Conservation (phyloP, 2,797 vertebrate species). For the Etheostoma nigrum region DNA sequence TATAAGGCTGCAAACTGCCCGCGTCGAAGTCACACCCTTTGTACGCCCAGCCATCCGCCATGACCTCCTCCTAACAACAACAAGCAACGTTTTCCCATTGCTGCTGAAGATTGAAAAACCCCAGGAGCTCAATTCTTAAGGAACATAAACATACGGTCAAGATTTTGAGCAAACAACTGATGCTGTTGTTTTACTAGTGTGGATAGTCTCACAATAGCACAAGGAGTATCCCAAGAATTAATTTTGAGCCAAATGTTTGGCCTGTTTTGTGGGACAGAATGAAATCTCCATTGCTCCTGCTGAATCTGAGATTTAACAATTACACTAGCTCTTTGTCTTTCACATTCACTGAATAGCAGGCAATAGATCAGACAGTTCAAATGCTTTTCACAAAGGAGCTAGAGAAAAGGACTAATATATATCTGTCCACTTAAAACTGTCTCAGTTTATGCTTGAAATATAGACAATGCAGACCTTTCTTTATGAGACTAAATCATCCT, state of each 20-base stretch:
- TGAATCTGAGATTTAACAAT: no score
- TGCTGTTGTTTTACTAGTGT: not conserved
- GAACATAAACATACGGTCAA: not conserved
- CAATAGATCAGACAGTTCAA: not conserved
- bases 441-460: not conserved
- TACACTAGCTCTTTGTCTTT: not conserved
- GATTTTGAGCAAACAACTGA: not conserved
- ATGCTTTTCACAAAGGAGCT: not conserved
- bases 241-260: no score
- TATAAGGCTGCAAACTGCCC: not conserved
- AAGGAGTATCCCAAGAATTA: not conserved
- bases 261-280: not conserved
- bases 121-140: not conserved
- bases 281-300: not conserved
- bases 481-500: not conserved
- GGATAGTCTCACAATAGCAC: not conserved
- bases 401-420: not conserved
- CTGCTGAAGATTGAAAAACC: not conserved
- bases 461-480: no score
- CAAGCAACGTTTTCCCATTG: not conserved
- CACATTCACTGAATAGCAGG: not conserved
- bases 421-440: not conserved
- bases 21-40: not conserved
- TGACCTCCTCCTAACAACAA: slow-evolving; percentile 16
- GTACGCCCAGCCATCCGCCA: not conserved